Evolutionary conservation across 2,888 invertebrate species (phyloP).

Genomic region (Sesia bembeciformis): DNA sequence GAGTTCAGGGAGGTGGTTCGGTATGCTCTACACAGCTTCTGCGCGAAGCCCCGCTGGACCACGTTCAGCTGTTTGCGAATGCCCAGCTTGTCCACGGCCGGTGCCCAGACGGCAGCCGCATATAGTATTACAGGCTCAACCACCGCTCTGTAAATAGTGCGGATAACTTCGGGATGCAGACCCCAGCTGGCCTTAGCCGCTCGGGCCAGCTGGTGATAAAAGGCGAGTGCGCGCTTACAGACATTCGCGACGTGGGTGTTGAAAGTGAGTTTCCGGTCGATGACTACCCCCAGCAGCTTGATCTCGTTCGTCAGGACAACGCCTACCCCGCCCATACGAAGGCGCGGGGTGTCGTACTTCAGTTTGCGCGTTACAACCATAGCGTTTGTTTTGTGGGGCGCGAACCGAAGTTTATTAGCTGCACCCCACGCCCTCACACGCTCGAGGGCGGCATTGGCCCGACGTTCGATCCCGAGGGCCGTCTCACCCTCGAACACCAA

Average conservation of each 20-base stretch:
- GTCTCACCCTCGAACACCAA: not conserved
- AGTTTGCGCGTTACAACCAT: not conserved
- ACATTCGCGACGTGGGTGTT: not conserved
- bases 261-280: no score
- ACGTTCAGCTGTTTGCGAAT: not conserved
- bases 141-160: not conserved
- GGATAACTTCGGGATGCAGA: not conserved
- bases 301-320: no score
- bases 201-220: not conserved
- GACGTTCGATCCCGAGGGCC: not conserved
- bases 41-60: no score
- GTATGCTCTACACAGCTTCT: no score
- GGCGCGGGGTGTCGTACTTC: not conserved
- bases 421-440: not conserved
- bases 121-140: not conserved
- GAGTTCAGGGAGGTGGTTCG: no score
- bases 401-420: not conserved
- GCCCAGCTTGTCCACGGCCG: not conserved
- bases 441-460: constrained; percentile 2
- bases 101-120: not conserved
- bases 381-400: not conserved
- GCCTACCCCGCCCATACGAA: no score
- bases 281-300: no score
- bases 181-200: not conserved
- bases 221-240: not conserved